Percentiles rank a stretch among this genome's conserved stretches.
These are phyloP conservation scores for Drosophila gunungcola DNA, from an alignment of 1,140 invertebrate genomes.

Conservation along the genomic window DNA sequence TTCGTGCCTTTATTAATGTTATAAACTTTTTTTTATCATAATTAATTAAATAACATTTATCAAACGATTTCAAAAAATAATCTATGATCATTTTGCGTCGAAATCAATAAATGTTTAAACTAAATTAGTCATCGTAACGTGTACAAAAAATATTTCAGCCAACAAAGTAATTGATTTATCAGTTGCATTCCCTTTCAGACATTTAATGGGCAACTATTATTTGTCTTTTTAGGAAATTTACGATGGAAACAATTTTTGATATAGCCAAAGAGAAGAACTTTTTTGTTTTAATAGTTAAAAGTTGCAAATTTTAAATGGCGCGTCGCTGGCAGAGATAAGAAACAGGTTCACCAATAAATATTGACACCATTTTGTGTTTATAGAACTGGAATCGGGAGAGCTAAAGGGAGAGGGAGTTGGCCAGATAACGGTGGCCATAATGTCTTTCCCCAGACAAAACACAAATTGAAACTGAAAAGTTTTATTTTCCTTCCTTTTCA, in stretches of 20 bases:
- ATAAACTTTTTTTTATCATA: too few species aligned
- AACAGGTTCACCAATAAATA: slow-evolving; percentile 83
- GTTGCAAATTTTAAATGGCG: slow-evolving; percentile 70
- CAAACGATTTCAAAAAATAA: too few species aligned
- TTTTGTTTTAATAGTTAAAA: slow-evolving; percentile 74
- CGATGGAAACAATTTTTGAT: slow-evolving; percentile 59
- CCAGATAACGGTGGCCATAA: slow-evolving; percentile 70
- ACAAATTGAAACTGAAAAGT: slow-evolving; percentile 58
- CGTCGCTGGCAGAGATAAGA: slow-evolving; percentile 65
- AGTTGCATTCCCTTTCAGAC: slow-evolving; percentile 6
- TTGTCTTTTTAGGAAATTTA: slow-evolving; percentile 53
- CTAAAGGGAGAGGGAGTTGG: slow-evolving; percentile 1
- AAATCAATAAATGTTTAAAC: too few species aligned
- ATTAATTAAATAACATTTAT: too few species aligned
- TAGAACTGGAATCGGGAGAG: slow-evolving; percentile 20
- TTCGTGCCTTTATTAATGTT: too few species aligned
- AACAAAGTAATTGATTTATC: slow-evolving; percentile 11
- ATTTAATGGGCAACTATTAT: slow-evolving; percentile 26
- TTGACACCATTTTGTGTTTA: slow-evolving; percentile 81
- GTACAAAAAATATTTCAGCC: neutral
- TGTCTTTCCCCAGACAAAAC: slow-evolving; percentile 52
- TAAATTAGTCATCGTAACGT: too few species aligned
- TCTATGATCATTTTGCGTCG: too few species aligned
- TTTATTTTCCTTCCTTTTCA: slow-evolving; percentile 20
- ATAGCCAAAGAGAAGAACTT: slow-evolving; percentile 42